Evolutionary conservation across 2,888 invertebrate species (phyloP).

Genomic region (Cheilosia vulpina): DNA sequence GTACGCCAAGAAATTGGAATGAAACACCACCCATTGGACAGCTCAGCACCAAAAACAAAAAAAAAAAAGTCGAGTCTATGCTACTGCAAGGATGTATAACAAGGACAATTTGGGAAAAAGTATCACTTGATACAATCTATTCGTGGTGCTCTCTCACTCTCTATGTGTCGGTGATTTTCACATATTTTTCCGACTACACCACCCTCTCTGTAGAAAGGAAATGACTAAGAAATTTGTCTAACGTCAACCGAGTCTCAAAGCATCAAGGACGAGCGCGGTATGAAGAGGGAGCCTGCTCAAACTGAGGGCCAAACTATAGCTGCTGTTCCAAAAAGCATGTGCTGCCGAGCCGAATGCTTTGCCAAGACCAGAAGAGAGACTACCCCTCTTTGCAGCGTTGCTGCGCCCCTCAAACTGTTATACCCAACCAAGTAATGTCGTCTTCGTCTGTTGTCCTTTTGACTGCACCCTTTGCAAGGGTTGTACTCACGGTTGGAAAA

Average conservation of each 20-base stretch:
- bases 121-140: conserved; percentile 72
- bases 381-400: conserved; percentile 35
- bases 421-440: conserved; percentile 40
- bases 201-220: background rate
- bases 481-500: conserved; percentile 19
- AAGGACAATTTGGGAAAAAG: conserved; percentile 70
- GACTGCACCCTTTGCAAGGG: conserved; percentile 31
- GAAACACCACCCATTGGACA: conserved; percentile 46
- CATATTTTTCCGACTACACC: conserved; percentile 4
- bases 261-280: conserved; percentile 7
- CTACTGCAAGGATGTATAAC: conserved; percentile 55
- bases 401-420: conserved; percentile 67
- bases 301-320: background rate
- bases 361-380: background rate
- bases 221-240: conserved; percentile 42
- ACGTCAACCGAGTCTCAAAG: conserved; percentile 18
- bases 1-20: conserved; percentile 50
- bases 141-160: conserved; percentile 27
- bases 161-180: background rate
- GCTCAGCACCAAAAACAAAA: background rate
- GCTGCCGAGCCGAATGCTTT: background rate
- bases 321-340: conserved; percentile 19
- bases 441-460: background rate
- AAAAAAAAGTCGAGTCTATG: conserved; percentile 5
- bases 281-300: background rate